phyloP scores from a whole-genome alignment of 2,113 vertebrate species.

The Pedetes capensis region DNA sequence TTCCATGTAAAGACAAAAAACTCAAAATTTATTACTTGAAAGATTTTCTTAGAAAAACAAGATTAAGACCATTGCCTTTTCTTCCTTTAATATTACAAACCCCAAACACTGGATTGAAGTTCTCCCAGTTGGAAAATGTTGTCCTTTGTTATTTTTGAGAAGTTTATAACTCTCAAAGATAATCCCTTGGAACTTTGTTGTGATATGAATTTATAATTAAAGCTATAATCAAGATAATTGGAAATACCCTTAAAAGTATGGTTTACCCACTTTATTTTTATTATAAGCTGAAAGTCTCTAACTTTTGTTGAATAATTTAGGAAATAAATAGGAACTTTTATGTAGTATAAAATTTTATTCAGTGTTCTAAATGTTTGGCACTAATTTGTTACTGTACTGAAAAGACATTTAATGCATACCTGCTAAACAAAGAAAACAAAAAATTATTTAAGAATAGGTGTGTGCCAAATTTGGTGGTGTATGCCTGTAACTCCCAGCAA shows the following conservation, averaged over 20 bases:
- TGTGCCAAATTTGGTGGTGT: too few species aligned
- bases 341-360: not conserved
- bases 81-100: not conserved
- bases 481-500: too few species aligned
- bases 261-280: not conserved
- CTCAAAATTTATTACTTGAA: not conserved
- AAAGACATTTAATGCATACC: not conserved
- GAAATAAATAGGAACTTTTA: slow-evolving; percentile 14
- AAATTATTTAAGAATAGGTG: not conserved
- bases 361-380: not conserved
- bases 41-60: not conserved
- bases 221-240: not conserved
- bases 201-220: slow-evolving; percentile 47
- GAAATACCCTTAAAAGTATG: not conserved
- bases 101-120: not conserved
- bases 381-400: not conserved
- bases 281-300: slow-evolving; percentile 16
- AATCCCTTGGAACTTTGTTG: not conserved
- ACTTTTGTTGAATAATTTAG: slow-evolving; percentile 33
- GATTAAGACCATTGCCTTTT: not conserved
- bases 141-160: not conserved
- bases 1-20: not conserved
- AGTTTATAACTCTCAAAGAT: not conserved
- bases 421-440: slow-evolving; percentile 17
- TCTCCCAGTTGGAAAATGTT: slow-evolving; percentile 23